Conservation (phyloP, 1,140 invertebrate genomes). For the Cheumatopsyche charites region DNA sequence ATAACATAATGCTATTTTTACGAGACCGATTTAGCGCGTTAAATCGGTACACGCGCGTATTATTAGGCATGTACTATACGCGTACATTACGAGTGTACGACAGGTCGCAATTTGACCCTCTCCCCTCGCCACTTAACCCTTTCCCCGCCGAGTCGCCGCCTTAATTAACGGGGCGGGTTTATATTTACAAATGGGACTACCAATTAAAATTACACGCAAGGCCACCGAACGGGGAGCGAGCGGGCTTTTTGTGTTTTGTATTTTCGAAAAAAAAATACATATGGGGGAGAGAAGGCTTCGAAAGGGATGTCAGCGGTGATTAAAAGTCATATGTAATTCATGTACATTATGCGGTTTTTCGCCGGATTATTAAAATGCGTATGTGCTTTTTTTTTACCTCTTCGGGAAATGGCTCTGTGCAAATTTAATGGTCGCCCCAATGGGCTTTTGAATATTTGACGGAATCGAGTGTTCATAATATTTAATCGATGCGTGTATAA, state of each 20-base stretch:
- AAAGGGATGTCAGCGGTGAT: slow-evolving; percentile 8
- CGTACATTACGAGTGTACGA: neutral
- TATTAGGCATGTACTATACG: neutral
- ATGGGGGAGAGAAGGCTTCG: neutral
- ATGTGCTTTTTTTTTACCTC: too few relatives aligned
- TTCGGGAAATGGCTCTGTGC: too few relatives aligned
- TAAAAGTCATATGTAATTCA: neutral
- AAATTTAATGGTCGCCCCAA: too few relatives aligned
- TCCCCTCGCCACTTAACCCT: neutral
- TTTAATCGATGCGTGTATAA: too few relatives aligned
- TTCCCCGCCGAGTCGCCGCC: neutral
- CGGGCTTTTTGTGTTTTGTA: too few relatives aligned
- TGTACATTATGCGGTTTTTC: too few relatives aligned
- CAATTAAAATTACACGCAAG: slow-evolving; percentile 39
- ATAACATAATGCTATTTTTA: too few relatives aligned
- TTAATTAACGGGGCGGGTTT: slow-evolving; percentile 29
- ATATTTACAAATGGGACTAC: slow-evolving; percentile 34
- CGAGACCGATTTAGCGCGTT: neutral
- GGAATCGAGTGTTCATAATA: too few relatives aligned
- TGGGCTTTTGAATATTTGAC: too few relatives aligned
- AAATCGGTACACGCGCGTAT: neutral
- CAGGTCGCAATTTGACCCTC: neutral
- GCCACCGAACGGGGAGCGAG: neutral
- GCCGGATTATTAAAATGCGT: too few relatives aligned
- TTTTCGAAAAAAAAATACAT: too few relatives aligned